Conservation (phyloP, 1,140 invertebrate species). For the Trialeurodes vaporariorum region DNA sequence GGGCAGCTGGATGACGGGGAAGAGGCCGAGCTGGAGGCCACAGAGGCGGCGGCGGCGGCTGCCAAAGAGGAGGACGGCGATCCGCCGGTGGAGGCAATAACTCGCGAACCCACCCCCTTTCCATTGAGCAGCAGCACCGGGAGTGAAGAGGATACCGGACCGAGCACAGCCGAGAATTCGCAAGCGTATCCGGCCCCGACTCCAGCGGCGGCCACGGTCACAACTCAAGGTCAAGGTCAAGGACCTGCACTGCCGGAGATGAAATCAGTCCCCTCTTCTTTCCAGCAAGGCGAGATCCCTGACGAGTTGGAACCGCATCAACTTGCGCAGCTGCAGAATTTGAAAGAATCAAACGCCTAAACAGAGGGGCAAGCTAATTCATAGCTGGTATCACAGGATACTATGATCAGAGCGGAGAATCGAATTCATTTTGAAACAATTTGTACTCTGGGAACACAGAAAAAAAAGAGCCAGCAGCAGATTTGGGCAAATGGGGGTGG, state of each 20-base stretch:
- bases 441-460: no score
- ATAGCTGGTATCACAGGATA: no score
- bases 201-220: slow-evolving; percentile 3
- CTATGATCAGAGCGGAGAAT: no score
- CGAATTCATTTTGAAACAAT: no score
- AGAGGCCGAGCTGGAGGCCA: slow-evolving; percentile 15
- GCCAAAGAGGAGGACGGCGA: slow-evolving; percentile 18
- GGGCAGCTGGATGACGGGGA: slow-evolving; percentile 12
- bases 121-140: slow-evolving; percentile 39
- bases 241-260: slow-evolving; percentile 35
- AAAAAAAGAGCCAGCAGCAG: no score
- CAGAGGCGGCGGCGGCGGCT: slow-evolving; percentile 28
- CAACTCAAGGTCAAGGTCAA: slow-evolving; percentile 19
- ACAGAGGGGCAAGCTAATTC: no score
- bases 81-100: not conserved
- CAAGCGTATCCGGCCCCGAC: slow-evolving; percentile 31
- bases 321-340: slow-evolving; percentile 64
- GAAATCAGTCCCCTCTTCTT: not conserved
- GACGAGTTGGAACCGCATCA: slow-evolving; percentile 75
- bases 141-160: slow-evolving; percentile 41
- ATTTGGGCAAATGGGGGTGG: no score
- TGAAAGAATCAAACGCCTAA: slow-evolving; percentile 81
- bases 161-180: slow-evolving; percentile 47
- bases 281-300: slow-evolving; percentile 38
- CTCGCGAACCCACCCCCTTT: slow-evolving; percentile 39